Evolutionary conservation across 2,888 invertebrate species (phyloP), one percentile per base, ranked within the genome.

Genomic region (Thelaira solivaga): DNA sequence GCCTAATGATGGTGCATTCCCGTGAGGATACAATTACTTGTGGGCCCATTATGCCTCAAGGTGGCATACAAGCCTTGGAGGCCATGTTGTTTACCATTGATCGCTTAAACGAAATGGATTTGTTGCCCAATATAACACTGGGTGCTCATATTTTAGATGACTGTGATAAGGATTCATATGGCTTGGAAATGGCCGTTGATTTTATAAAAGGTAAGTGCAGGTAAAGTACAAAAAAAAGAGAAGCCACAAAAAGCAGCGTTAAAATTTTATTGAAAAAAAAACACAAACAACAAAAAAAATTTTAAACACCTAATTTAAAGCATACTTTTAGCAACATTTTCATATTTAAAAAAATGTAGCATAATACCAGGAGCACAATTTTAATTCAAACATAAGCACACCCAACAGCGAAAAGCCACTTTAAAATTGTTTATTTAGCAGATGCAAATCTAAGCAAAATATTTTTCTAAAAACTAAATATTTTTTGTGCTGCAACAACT

Each of bases 1-100:
- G 96, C 0, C 91, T 97, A 53, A 96, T 97, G 95, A 97, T 96
- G 97, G 95, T 96, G 11, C 96, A 96, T 88, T 94, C 95, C 74
- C 90, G 96, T 20, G 94, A 95, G 82, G 95, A 96, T 85, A 91
- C 91, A 55, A 90, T 93, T 59, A 94, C 93, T 49, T 97, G 96
- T 85, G 96, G 96, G 0, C 94, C 94, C 16, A 93, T 97, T 80
- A 96, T 96, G 96, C 94, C 95, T 4, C 96, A 96, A 89, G 96
- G 96, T 6, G 94, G 94, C 55, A 92, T 94, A 65, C 94, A 94
- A 87, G 96, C 96, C 2, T 90, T 96, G 39, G 97, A 97, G 87
- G 94, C 94, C 0, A 96, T 97, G 96, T 90, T 97, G 77, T 96
- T 93, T 86, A 96, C 97, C 3, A 90, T 97, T 83, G 96, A 97